Base-by-base conservation (phyloP, 2,888 invertebrate species). In the Chrysopilus asiliformis region DNA sequence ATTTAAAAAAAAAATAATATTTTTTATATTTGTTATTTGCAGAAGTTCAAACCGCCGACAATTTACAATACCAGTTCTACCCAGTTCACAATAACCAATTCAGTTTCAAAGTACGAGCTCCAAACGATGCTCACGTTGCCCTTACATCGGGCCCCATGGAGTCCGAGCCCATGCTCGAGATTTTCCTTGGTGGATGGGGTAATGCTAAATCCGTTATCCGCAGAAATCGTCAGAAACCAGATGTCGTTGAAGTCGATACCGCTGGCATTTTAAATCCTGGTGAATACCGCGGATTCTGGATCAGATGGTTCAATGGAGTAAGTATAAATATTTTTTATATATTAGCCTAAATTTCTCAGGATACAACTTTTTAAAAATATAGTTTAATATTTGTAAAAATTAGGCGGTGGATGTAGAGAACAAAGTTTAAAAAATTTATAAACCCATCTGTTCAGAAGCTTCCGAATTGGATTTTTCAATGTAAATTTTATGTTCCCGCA, bases 151-250 rank as follows among this genome's bases (percentile, higher is more conserved):
- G 72, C 1, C 76, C 84, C 3, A 65, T 68, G 30, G 83, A 80
- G 47, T 64, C 71, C 7, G 75, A 78, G 33, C 86, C 85, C 15
- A 83, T 89, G 69, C 77, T 79, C 56, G 90, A 91, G 71, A 57
- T 90, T 35, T 83, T 89, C 64, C 70, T 91, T 50, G 90, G 90
- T 18, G 89, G 89, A 19, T 91, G 89, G 90, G 72, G 73, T 16
- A 89, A 90, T 60, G 67, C 72, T 43, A 86, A 84, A 64, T 84
- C 83, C 20, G 79, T 84, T 2, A 83, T 86, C 54, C 76, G 87
- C 40, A 77, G 74, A 53, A 83, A 87, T 64, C 72, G 73, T 55
- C 65, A 72, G 42, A 74, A 84, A 60, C 83, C 85, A 3, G 83
- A 84, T 36, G 76, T 74, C 43, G 74, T 70, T 9, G 75, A 78